Percentiles rank a stretch among this genome's conserved stretches.
Conservation (phyloP, 2,888 invertebrate species). For the Thecocarcelia acutangulata region DNA sequence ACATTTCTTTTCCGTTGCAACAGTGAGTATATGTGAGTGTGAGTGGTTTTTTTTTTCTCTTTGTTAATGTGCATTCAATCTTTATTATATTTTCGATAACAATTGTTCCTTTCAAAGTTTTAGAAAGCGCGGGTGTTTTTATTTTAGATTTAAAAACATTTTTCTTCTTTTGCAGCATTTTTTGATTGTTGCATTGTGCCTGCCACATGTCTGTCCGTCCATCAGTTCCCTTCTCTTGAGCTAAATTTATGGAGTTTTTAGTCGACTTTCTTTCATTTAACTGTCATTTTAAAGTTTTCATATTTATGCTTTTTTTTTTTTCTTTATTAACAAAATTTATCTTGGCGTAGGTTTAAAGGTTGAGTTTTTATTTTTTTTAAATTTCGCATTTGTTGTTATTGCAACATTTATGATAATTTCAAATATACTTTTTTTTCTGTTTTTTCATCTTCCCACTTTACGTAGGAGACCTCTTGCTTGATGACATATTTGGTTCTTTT, state of each 20-base stretch:
- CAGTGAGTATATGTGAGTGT: constrained; percentile 2
- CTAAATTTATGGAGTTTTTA: constrained; percentile 56
- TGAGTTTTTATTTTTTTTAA: constrained; percentile 52
- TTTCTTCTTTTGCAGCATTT: constrained; percentile 41
- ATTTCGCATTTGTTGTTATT: constrained; percentile 42
- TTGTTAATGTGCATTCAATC: constrained; percentile 55
- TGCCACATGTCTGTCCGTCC: constrained; percentile 31
- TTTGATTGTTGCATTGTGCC: constrained; percentile 54
- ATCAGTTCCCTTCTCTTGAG: constrained; percentile 55
- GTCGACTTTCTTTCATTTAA: constrained; percentile 63
- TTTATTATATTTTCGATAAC: constrained; percentile 44
- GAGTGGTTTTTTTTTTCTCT: constrained; percentile 11
- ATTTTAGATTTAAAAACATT: constrained; percentile 21
- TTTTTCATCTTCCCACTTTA: constrained; percentile 30
- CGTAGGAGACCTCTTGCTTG: constrained; percentile 58
- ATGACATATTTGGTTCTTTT: constrained; percentile 48
- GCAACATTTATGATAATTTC: constrained; percentile 54
- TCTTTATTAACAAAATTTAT: constrained; percentile 60
- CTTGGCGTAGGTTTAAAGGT: constrained; percentile 68
- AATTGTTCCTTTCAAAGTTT: constrained; percentile 24
- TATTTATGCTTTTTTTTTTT: constrained; percentile 54
- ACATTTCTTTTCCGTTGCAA: constrained; percentile 26
- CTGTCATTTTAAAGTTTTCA: constrained; percentile 65
- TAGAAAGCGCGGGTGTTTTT: constrained; percentile 68
- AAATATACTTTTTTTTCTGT: constrained; percentile 27